Evolutionary conservation across 2,797 vertebrate species (phyloP).

Genomic region (Pseudochaenichthys georgianus): DNA sequence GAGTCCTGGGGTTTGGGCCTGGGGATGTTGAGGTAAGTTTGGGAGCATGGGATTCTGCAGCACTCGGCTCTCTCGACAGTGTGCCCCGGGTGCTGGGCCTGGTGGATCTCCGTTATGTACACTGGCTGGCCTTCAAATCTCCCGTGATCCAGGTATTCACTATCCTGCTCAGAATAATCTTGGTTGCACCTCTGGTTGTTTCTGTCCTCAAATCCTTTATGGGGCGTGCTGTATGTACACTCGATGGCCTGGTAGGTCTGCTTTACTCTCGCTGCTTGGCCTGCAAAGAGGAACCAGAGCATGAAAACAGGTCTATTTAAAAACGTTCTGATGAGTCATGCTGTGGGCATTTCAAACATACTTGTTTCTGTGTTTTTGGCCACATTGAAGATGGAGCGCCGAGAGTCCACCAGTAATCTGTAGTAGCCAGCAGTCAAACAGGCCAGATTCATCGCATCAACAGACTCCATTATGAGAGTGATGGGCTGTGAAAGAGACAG

Average conservation of each 20-base stretch:
- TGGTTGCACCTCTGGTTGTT: constrained; percentile 87
- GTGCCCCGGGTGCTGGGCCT: constrained; percentile 86
- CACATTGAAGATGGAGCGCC: constrained; percentile 98
- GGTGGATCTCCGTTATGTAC: constrained; percentile 91
- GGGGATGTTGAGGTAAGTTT: constrained; percentile 88
- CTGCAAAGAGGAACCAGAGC: constrained; percentile 80
- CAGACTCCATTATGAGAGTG: constrained; percentile 97
- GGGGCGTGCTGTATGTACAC: constrained; percentile 94
- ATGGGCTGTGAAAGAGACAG: constrained; percentile 91
- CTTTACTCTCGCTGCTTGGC: constrained; percentile 87
- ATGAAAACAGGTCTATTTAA: constrained; percentile 26
- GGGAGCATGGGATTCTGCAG: constrained; percentile 85
- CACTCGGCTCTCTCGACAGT: constrained; percentile 85
- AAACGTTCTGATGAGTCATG: constrained; percentile 31
- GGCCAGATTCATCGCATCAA: constrained; percentile 98
- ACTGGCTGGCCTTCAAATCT: constrained; percentile 89
- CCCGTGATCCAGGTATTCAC: constrained; percentile 85
- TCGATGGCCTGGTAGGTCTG: constrained; percentile 91
- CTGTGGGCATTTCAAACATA: constrained; percentile 53
- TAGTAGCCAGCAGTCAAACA: constrained; percentile 99
- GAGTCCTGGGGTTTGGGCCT: constrained; percentile 92
- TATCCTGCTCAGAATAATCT: constrained; percentile 88
- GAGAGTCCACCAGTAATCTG: constrained; percentile 95
- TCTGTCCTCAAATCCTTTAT: constrained; percentile 88
- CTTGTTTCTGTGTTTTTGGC: constrained; percentile 89